Conservation (phyloP, 2,888 invertebrate genomes). For the Amaurobius ferox region DNA sequence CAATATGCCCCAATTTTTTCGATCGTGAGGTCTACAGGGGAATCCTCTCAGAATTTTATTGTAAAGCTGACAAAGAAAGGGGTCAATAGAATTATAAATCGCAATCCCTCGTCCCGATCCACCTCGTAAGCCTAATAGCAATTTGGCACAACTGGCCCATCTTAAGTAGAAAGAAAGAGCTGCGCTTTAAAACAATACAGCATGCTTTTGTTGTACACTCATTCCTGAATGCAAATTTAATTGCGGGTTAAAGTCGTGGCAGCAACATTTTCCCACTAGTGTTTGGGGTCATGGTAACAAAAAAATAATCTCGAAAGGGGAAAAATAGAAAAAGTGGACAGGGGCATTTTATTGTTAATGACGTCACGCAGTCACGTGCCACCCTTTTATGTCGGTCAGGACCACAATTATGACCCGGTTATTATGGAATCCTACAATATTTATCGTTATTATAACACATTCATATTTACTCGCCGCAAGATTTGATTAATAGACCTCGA, state of each 20-base stretch:
- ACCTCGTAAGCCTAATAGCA: background rate
- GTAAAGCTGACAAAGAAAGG: slow-evolving; percentile 3
- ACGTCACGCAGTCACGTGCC: slow-evolving; percentile 8
- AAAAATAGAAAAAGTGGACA: background rate
- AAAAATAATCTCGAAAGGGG: background rate
- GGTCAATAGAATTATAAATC: slow-evolving; percentile 22
- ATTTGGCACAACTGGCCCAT: background rate
- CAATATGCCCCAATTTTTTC: slow-evolving; percentile 9
- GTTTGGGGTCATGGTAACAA: slow-evolving; percentile 35
- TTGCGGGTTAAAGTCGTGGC: slow-evolving; percentile 62
- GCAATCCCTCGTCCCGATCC: background rate
- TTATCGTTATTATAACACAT: slow-evolving; percentile 20
- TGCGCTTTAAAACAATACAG: slow-evolving; percentile 29
- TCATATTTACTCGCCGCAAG: background rate
- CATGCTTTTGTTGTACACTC: background rate
- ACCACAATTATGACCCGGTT: slow-evolving; percentile 39
- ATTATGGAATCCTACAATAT: slow-evolving; percentile 20
- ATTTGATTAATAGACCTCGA: slow-evolving; percentile 58
- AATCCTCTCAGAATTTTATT: background rate
- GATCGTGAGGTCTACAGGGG: background rate
- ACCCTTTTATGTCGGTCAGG: slow-evolving; percentile 27
- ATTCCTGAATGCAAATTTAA: slow-evolving; percentile 33
- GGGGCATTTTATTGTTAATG: slow-evolving; percentile 32
- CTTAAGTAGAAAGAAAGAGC: background rate
- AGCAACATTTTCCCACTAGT: background rate